Evolutionary conservation across 2,888 invertebrate genomes (phyloP).

Genomic region (Microdon myrmicae): DNA sequence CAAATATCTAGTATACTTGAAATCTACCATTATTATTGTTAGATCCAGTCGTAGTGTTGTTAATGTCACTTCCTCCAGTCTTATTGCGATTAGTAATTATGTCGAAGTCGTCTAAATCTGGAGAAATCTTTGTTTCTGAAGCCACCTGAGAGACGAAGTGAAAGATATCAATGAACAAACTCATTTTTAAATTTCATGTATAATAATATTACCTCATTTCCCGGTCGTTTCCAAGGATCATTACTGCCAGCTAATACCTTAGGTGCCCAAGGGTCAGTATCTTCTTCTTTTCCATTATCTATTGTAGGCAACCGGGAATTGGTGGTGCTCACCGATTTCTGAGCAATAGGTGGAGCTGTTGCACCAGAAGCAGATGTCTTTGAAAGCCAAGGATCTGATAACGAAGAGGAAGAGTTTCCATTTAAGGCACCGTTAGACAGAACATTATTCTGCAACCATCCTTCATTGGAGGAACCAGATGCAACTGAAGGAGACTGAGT

Average conservation of each 20-base stretch:
- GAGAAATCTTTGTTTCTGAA: constrained; percentile 60
- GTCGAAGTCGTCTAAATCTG: constrained; percentile 89
- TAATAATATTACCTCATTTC: constrained; percentile 58
- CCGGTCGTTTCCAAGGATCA: constrained; percentile 74
- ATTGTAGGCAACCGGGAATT: constrained; percentile 63
- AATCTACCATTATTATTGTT: constrained; percentile 64
- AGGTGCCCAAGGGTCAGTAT: constrained; percentile 63
- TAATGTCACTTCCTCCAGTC: constrained; percentile 59
- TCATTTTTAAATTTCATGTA: background rate
- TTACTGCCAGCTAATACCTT: constrained; percentile 56
- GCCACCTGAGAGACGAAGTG: constrained; percentile 11
- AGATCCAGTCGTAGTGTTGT: constrained; percentile 58
- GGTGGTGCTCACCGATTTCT: constrained; percentile 50
- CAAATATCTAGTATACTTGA: background rate
- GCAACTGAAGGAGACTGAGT: constrained; percentile 66
- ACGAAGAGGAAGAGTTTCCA: constrained; percentile 54
- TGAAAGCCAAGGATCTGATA: constrained; percentile 61
- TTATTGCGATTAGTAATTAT: constrained; percentile 81
- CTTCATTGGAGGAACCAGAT: constrained; percentile 66
- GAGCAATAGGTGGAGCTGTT: constrained; percentile 53
- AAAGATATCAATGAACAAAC: background rate
- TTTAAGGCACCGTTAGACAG: constrained; percentile 53
- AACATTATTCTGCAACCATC: constrained; percentile 62
- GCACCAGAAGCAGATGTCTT: constrained; percentile 55
- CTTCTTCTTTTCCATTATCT: constrained; percentile 58